Base-by-base conservation (phyloP, 1,140 invertebrate species). In the Drosophila albomicans region DNA sequence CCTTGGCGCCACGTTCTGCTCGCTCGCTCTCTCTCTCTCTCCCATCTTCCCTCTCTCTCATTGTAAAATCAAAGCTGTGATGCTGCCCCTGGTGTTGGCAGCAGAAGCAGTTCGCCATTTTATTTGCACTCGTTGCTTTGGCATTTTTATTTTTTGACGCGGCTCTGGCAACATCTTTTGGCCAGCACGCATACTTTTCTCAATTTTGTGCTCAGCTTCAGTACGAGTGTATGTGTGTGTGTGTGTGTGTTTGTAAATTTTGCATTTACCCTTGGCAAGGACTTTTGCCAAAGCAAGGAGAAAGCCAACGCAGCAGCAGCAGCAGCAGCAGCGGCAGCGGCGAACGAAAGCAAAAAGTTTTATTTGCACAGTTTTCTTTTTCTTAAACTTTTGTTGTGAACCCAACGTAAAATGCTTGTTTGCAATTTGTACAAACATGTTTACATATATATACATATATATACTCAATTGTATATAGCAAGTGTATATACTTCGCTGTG, bases 331-430 rank as follows among this genome's bases (percentile, higher is more conserved):
- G 57, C 35, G 46, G 16, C n/a, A 73, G 41, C 46, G 66, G 13
- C 35, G 59, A 43, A 35, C 81, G 78, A 88, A 88, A 89, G 85
- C 85, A 89, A 81, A 89, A 89, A 89, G 85, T 89, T 89, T 89
- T 89, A 89, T 89, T 89, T 89, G 81, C 85, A 89, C 85, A 88
- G 85, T 89, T 89, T 85, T 89, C 85, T 89, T 89, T 89, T 89
- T 85, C 85, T 89, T 79, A 85, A 89, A 89, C 81, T 89, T 89
- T 89, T 89, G 85, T 89, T 89, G 70, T 81, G 64, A 51, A 30
- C 71, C 11, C 25, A 79, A 73, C 68, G 68, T 61, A 73, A 88
- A 89, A 79, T 89, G 84, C 85, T 84, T 69, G 84, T 85, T 88
- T 88, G 84, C 84, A 88, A 88, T 89, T 88, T 88, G 78, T 78